Evolutionary conservation across 1,140 invertebrate species (phyloP).

Genomic region (Pseudachorutes palmiensis): DNA sequence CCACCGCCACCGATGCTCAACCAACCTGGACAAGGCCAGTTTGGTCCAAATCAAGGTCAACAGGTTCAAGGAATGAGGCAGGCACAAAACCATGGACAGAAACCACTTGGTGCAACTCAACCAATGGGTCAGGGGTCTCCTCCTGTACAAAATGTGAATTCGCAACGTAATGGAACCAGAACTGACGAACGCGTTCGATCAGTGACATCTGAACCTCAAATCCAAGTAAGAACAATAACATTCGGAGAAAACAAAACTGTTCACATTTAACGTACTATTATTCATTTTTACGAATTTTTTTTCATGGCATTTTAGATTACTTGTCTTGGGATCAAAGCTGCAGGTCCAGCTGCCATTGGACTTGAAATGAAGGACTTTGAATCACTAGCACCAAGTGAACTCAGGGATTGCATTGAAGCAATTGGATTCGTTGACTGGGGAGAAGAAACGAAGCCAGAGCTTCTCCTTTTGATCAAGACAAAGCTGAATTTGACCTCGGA

Average conservation of each 20-base stretch:
- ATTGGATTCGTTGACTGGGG: slow-evolving; percentile 32
- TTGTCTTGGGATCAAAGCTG: slow-evolving; percentile 33
- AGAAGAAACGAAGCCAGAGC: slow-evolving; percentile 19
- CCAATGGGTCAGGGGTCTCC: too few relatives aligned
- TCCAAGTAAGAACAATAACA: background rate
- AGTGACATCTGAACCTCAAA: background rate
- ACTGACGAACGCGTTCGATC: background rate
- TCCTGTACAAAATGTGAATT: too few relatives aligned
- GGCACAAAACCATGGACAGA: too few relatives aligned
- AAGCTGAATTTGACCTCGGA: slow-evolving; percentile 21
- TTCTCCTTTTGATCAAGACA: slow-evolving; percentile 23
- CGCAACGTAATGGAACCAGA: background rate
- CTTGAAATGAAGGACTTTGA: slow-evolving; percentile 24
- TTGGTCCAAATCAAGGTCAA: too few relatives aligned
- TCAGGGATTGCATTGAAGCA: slow-evolving; percentile 32
- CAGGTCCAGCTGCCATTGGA: slow-evolving; percentile 32
- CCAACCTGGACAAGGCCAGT: background rate
- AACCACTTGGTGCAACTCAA: too few relatives aligned
- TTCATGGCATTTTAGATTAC: slow-evolving; percentile 22
- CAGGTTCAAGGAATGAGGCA: too few relatives aligned
- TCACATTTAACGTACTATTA: background rate
- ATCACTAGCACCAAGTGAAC: slow-evolving; percentile 12
- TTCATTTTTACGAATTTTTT: too few relatives aligned
- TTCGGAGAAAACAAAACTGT: background rate
- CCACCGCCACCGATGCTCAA: background rate